Base-by-base conservation (phyloP, 2,888 invertebrate species). In the Mylabris sibirica region DNA sequence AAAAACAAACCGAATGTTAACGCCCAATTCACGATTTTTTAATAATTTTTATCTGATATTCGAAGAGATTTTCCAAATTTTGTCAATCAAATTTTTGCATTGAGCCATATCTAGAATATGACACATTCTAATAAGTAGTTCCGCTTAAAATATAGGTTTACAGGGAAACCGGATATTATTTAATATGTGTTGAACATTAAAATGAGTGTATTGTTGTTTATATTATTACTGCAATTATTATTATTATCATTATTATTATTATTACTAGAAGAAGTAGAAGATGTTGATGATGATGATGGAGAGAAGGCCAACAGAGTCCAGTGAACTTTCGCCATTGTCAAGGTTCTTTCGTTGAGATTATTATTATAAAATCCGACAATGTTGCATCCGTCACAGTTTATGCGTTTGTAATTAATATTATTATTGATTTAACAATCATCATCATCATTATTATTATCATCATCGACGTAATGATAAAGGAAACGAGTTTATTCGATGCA, bases 151-250 rank as follows among this genome's bases (percentile, higher is more conserved):
- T 71, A 71, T 76, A 74, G 75, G 75, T 76, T 71, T 76, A 65
- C 71, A 72, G 74, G 74, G 66, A 71, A 70, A 72, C 72, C 74
- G 74, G 74, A 75, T 75, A 73, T 71, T 68, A 73, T 70, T 67
- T 20, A 12, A 44, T 44, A 17, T 17, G 38, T 38, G 38, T 44
- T 44, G 12, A 11, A 20, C 20, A 20, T 12, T 53, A 24, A 53
- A 12, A 30, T 30, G 30, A 30, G 8, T 30, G 6, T 30, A 30
- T 30, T 30, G 30, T 30, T 30, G 30, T 30, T 30, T 4, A 8
- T 1, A 53, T 53, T 53, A 22, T 20, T 24, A 8, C 3, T 41
- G 3, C 0, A 9, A 49, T n/a, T 20, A 49, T 20, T 49, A 20
- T 20, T 49, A 49, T 20, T 20, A 49, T 20, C 9, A 20, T 49